These are phyloP conservation scores for Lithobius niger DNA, from an alignment of 1,140 invertebrate genomes.

Conservation along the genomic window DNA sequence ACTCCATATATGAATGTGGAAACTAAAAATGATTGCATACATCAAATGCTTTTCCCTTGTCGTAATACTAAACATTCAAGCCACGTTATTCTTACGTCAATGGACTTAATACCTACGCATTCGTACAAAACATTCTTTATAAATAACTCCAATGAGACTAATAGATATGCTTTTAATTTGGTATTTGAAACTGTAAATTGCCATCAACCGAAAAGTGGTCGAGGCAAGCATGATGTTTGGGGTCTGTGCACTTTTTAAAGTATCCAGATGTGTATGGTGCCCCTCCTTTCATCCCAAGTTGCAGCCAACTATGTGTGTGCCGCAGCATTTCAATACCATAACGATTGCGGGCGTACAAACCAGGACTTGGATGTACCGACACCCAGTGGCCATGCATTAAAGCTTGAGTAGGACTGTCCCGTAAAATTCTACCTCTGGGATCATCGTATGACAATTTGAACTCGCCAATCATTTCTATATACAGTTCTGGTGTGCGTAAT, in stretches of 20 bases:
- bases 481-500: not conserved
- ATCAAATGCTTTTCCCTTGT: no score
- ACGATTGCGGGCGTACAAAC: constrained; percentile 24
- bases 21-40: no score
- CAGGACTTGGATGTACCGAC: constrained; percentile 23
- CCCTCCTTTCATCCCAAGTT: not conserved
- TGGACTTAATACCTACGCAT: no score
- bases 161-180: not conserved
- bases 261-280: not conserved
- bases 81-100: no score
- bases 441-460: not conserved
- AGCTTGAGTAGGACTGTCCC: not conserved
- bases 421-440: not conserved
- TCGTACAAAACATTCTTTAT: no score
- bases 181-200: constrained; percentile 1
- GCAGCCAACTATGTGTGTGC: constrained; percentile 15
- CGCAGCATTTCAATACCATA: constrained; percentile 23
- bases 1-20: no score
- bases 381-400: constrained; percentile 20
- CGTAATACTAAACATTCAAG: no score
- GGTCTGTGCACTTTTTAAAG: constrained; percentile 17
- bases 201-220: constrained; percentile 25
- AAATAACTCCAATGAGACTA: no score
- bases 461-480: not conserved
- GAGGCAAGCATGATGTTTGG: constrained; percentile 24